Evolutionary conservation across 23 tunicate species (phyloP), one percentile per base, ranked within the genome.

Genomic region (Phallusia fumigata): DNA sequence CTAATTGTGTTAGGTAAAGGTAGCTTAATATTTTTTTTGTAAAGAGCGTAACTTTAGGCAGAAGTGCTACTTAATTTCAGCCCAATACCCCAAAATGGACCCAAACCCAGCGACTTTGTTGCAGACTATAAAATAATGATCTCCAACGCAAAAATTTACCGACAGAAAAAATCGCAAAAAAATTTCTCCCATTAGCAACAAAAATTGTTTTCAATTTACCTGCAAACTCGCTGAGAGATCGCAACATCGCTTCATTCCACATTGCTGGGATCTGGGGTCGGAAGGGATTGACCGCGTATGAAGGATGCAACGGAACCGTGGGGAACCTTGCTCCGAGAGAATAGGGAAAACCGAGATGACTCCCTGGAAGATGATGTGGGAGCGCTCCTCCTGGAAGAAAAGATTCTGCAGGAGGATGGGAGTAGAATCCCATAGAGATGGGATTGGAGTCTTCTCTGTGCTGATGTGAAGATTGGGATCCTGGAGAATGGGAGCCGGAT

Each of bases 181-280:
- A n/a, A n/a, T n/a, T n/a, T n/a, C n/a, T n/a, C n/a, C n/a, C n/a
- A 75, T 31, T 75, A 12, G 18, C 12, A 31, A 18, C 1, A 5
- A 73, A 40, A 40, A 40, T 40, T 40, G 5, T 40, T 5, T 40
- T 5, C 5, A 40, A 40, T 36, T 81, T 65, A 87, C 91, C 91
- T 52, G 91, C 86, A 31, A 81, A 74, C 30, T 86, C 90, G 0
- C 73, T 80, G 30, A 86, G 72, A 31, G 78, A 81, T 32, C 91
- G 47, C 30, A 87, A n/a, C 30, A 87, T 64, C 21, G 85, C 80
- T 31, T 87, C 91, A 36, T 81, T 87, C n/a, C 76, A 50, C 65
- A 87, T 30, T 85, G 85, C 81, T 3, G 91, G 84, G 53, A 87
- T 75, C 22, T 34, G 86, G 36, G 85, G 74, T 28, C 85, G 86